phyloP scores from a whole-genome alignment of 2,113 vertebrate genomes.

The Spea bombifrons region DNA sequence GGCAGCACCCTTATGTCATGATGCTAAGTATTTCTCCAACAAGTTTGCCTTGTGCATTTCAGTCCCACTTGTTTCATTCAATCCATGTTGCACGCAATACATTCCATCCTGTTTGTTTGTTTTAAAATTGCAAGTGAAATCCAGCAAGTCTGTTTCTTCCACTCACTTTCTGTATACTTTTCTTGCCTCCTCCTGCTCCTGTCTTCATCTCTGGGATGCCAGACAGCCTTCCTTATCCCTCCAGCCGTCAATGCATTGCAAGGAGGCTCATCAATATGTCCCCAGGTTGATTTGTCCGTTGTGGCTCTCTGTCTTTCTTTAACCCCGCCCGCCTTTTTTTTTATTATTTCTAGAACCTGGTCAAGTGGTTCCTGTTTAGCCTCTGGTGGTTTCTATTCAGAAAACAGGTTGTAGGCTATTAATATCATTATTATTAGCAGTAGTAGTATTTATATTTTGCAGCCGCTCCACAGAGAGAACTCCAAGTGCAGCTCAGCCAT shows the following conservation, averaged over 20 bases:
- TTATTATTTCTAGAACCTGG: constrained; percentile 11
- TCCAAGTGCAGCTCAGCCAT: constrained; percentile 38
- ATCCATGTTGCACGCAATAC: background rate
- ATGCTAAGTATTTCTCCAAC: background rate
- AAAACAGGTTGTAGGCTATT: constrained; percentile 11
- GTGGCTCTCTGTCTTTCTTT: constrained; percentile 13
- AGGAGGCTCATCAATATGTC: constrained; percentile 14
- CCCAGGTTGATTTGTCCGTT: constrained; percentile 17
- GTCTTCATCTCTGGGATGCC: constrained; percentile 22
- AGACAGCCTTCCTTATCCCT: constrained; percentile 27
- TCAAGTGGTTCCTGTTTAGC: constrained; percentile 13
- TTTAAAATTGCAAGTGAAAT: background rate
- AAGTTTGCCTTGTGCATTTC: constrained; percentile 17
- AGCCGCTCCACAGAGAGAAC: constrained; percentile 35
- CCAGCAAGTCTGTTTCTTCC: background rate
- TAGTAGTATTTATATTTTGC: constrained; percentile 32
- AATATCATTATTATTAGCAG: constrained; percentile 8
- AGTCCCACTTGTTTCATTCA: constrained; percentile 27
- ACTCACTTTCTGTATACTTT: constrained; percentile 27
- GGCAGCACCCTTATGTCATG: constrained; percentile 27
- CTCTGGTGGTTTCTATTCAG: constrained; percentile 3
- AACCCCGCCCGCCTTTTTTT: constrained; percentile 8
- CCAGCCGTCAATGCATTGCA: constrained; percentile 38
- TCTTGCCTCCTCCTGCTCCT: constrained; percentile 16
- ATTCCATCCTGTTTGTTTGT: background rate